Evolutionary conservation across 2,113 vertebrate species (phyloP), one percentile per base, ranked within the genome.

Genomic region (Ptilonorhynchus violaceus): DNA sequence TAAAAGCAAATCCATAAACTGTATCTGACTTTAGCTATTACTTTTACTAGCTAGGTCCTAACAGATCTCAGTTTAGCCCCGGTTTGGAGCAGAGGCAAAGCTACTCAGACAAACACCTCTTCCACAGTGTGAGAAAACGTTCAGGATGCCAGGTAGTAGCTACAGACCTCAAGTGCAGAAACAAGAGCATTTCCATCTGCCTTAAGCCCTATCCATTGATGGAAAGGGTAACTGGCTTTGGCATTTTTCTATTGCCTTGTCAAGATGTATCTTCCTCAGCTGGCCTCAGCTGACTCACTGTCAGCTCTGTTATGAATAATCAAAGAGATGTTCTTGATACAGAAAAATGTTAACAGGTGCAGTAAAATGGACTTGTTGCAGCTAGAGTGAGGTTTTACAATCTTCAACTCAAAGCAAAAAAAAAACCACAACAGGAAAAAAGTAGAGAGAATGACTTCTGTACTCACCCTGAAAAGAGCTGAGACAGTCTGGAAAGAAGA

Each of bases 401-500:
- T 30, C n/a, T 46, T 83, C 19, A 79, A n/a, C 5, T 15, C 2
- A 66, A 59, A 73, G 24, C 5, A 64, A 80, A 27, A 30, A 7
- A 15, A 30, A 62, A 19, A 20, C 13, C 19, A 6, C 2, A 14
- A 23, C 27, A 22, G 9, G 4, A 18, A 60, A n/a, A 14, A 72
- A 31, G 4, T 4, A 59, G 12, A 73, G 15, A 58, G 4, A 55
- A 58, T 75, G 1, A 25, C 9, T 60, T 79, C 19, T 37, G 9
- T 62, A 31, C 86, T 88, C 52, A 96, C 95, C 25, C 95, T 69
- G 63, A 97, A 97, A 58, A 97, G 95, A 86, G 96, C 96, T 73
- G 95, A 96, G 14, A 96, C 96, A 37, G 96, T 96, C 49, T 96
- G 96, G 89, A 96, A 96, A 41, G 96, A 96, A 83, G 96, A 96